Conservation (phyloP, 1,140 invertebrate genomes). For the Lethrus apterus region DNA sequence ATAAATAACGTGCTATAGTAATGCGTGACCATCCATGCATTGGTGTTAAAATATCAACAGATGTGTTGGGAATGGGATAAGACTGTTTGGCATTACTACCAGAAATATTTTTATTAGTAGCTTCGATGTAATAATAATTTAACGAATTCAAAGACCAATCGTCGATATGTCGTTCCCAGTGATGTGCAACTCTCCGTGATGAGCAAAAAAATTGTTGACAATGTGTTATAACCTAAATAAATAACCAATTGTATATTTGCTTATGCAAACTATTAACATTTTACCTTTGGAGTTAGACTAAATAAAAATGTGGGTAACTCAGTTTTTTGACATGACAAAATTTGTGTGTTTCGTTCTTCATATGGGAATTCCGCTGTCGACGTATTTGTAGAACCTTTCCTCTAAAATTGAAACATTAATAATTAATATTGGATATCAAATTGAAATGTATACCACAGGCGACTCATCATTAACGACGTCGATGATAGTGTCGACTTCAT, state of each 20-base stretch:
- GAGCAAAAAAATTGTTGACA: constrained; percentile 51
- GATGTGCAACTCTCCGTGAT: constrained; percentile 51
- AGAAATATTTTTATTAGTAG: constrained; percentile 15
- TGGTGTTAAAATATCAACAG: constrained; percentile 30
- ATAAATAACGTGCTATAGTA: constrained; percentile 40
- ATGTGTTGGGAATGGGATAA: constrained; percentile 24
- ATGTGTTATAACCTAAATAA: constrained; percentile 48
- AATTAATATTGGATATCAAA: too few relatives aligned
- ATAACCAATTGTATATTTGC: constrained; percentile 13
- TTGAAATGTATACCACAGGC: too few relatives aligned
- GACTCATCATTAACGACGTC: constrained; percentile 30
- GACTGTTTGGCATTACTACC: constrained; percentile 15
- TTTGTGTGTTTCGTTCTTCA: constrained; percentile 45
- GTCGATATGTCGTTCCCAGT: constrained; percentile 30
- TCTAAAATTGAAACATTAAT: neutral
- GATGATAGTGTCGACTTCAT: constrained; percentile 25
- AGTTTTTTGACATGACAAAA: constrained; percentile 54
- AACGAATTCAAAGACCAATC: constrained; percentile 37
- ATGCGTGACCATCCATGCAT: constrained; percentile 38
- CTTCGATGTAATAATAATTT: constrained; percentile 34
- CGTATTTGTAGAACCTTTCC: too few relatives aligned
- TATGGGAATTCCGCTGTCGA: constrained; percentile 55
- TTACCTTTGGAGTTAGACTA: constrained; percentile 59
- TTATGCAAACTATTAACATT: neutral
- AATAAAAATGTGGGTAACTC: constrained; percentile 62